phyloP scores from a whole-genome alignment of 2,113 vertebrate species.

The Platysternon megacephalum region DNA sequence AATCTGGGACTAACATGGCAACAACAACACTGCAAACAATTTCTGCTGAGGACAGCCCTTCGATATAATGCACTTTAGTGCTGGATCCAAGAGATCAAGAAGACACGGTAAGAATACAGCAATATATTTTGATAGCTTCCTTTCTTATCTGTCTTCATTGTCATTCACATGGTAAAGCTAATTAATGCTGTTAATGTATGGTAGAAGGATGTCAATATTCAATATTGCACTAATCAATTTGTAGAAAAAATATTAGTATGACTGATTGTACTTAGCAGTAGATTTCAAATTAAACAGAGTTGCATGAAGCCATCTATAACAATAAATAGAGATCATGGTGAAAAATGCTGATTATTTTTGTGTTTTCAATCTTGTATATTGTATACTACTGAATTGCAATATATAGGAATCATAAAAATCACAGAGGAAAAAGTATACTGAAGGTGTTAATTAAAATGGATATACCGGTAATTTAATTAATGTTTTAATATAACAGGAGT shows the following conservation, averaged over 20 bases:
- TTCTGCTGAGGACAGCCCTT: not conserved
- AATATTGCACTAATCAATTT: slow-evolving; percentile 32
- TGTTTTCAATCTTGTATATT: slow-evolving; percentile 38
- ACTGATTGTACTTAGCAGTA: slow-evolving; percentile 33
- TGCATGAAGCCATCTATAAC: not conserved
- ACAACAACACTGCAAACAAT: not conserved
- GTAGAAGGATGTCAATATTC: slow-evolving; percentile 12
- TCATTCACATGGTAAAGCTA: not conserved
- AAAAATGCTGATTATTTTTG: slow-evolving; percentile 18
- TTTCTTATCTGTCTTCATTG: not conserved
- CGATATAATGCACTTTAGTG: not conserved
- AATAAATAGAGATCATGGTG: not conserved
- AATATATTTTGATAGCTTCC: not conserved
- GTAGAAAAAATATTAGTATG: not conserved
- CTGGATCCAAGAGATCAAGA: not conserved
- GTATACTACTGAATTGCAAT: not conserved
- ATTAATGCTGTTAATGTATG: not conserved
- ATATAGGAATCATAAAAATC: slow-evolving; percentile 24
- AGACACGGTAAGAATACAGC: not conserved
- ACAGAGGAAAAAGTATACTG: not conserved
- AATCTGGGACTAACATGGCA: not conserved
- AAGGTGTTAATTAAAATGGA: slow-evolving; percentile 14
- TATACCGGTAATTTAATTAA: slow-evolving; percentile 22
- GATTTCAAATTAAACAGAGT: slow-evolving; percentile 35
- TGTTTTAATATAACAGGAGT: not conserved